phyloP scores from a whole-genome alignment of 1,140 invertebrate genomes.

The Drosophila aff. region DNA sequence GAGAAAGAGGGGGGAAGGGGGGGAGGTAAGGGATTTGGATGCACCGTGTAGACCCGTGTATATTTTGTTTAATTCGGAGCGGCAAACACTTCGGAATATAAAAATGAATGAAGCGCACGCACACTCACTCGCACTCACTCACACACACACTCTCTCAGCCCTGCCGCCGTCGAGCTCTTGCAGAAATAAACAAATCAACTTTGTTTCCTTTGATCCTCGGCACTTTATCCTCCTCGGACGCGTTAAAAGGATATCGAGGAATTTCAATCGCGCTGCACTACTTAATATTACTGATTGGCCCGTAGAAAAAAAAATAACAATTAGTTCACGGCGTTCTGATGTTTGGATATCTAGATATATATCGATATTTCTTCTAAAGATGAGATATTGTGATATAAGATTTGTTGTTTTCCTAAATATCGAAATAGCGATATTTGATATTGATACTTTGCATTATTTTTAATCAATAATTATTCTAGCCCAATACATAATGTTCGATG shows the following conservation, averaged over 20 bases:
- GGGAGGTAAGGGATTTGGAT: neutral
- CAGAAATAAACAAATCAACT: constrained; percentile 13
- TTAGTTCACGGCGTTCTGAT: constrained; percentile 11
- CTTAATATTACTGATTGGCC: constrained; percentile 19
- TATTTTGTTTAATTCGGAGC: constrained; percentile 17
- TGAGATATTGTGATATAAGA: too few species aligned
- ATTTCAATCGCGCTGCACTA: constrained; percentile 2
- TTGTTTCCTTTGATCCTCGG: constrained; percentile 2
- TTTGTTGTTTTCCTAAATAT: too few species aligned
- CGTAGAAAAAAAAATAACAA: constrained; percentile 21
- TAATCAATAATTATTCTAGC: too few species aligned
- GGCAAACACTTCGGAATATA: constrained; percentile 8
- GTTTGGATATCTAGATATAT: neutral
- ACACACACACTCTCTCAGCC: neutral
- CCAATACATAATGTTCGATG: too few species aligned
- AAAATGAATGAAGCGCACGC: constrained; percentile 12
- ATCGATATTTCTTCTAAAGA: too few species aligned
- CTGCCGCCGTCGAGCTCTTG: constrained; percentile 8
- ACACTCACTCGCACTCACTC: neutral
- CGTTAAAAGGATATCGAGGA: neutral
- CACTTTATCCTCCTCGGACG: too few species aligned
- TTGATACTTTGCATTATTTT: too few species aligned
- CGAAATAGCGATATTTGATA: too few species aligned
- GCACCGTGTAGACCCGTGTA: neutral
- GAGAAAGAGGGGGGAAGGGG: neutral